Conservation (phyloP, 1,140 invertebrate genomes). For the Trichomalopsis sarcophagae region DNA sequence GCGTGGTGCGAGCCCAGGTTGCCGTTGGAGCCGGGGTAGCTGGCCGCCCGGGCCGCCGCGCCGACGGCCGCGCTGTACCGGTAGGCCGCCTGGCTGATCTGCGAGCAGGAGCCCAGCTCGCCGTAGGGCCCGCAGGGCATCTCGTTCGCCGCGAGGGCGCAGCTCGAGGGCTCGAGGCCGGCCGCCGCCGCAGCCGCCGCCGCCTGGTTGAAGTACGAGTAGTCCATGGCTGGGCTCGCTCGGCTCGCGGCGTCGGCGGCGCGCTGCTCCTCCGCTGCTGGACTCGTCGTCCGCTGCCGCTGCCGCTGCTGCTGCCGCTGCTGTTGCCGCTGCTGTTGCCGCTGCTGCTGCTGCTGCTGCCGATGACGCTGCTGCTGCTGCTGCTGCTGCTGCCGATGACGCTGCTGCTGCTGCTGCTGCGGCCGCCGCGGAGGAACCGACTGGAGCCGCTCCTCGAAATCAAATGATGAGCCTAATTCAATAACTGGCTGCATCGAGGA, state of each 20-base stretch:
- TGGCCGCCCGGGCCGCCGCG: conserved; percentile 64
- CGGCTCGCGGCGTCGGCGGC: too few species aligned
- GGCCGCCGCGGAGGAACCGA: conserved; percentile 68
- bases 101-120: conserved; percentile 88
- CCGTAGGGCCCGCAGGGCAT: conserved; percentile 86
- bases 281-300: conserved; percentile 27
- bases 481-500: conserved; percentile 73
- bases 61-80: conserved; percentile 78
- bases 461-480: conserved; percentile 86
- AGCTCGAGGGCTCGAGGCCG: conserved; percentile 79
- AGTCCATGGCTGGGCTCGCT: conserved; percentile 77
- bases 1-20: conserved; percentile 70
- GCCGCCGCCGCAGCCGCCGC: conserved; percentile 77
- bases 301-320: conserved; percentile 50
- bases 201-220: conserved; percentile 83
- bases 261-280: too few species aligned
- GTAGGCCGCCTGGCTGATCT: conserved; percentile 88
- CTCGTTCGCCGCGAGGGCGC: conserved; percentile 79
- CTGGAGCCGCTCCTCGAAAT: conserved; percentile 80
- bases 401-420: background rate
- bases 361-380: background rate
- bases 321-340: conserved; percentile 17
- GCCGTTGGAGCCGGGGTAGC: conserved; percentile 66
- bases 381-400: background rate
- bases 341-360: conserved; percentile 9